Evolutionary conservation across 2,113 vertebrate genomes (phyloP).

Genomic region (Anthoscopus minutus): DNA sequence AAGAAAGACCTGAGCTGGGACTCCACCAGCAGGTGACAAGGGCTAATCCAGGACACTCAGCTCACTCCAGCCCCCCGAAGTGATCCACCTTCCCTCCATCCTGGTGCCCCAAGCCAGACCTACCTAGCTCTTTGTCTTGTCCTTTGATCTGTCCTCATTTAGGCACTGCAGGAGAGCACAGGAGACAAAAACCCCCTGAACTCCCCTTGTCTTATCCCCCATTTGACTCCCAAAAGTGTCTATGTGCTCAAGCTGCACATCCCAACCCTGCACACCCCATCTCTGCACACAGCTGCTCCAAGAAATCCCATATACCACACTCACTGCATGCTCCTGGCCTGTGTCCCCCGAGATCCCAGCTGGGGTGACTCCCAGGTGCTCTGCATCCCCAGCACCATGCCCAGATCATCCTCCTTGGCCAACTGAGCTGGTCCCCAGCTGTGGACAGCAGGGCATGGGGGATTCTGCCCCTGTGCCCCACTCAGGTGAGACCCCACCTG

Average conservation of each 20-base stretch:
- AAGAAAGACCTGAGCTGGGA: accelerated
- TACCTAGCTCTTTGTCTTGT: constrained; percentile 2
- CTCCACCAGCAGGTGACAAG: background rate
- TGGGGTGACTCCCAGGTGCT: background rate
- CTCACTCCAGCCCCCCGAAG: background rate
- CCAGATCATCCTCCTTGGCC: background rate
- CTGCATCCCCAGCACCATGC: background rate
- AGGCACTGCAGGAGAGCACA: constrained; percentile 27
- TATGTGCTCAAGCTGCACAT: background rate
- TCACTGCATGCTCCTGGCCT: background rate
- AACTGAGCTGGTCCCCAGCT: background rate
- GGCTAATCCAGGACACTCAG: background rate
- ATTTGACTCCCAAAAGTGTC: background rate
- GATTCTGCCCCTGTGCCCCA: accelerated
- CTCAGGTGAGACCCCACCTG: background rate
- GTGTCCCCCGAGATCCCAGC: background rate
- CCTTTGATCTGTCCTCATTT: background rate
- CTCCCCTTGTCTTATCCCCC: background rate
- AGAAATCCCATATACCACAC: too few species aligned
- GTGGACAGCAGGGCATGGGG: accelerated
- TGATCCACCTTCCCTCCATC: background rate
- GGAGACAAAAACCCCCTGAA: background rate
- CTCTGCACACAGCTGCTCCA: background rate
- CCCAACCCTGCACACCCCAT: background rate
- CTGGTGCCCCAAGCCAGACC: background rate